A percentile compares a stretch with the other conserved stretches of the same genome.
phyloP scores from a whole-genome alignment of 2,113 vertebrate species.

The Dolichallabes microphthalmus region DNA sequence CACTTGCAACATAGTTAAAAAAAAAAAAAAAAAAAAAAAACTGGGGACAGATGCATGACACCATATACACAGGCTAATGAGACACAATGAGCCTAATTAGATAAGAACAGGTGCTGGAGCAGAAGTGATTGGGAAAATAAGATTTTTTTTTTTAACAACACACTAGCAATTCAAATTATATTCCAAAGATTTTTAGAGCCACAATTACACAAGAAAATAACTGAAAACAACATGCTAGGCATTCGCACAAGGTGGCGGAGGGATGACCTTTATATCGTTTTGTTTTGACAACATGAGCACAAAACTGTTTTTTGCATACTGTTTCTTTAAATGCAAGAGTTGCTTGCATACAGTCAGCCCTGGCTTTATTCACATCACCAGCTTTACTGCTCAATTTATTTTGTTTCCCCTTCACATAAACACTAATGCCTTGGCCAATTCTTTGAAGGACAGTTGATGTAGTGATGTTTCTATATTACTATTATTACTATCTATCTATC shows the following conservation, averaged over 20 bases:
- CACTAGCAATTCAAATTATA: background rate
- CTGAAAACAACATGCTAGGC: background rate
- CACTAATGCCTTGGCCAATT: too few species aligned
- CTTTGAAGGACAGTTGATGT: too few species aligned
- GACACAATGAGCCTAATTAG: conserved; percentile 29
- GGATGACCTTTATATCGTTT: background rate
- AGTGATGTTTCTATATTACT: too few species aligned
- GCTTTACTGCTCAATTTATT: background rate
- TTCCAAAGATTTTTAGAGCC: background rate
- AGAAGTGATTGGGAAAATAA: background rate
- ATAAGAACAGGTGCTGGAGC: conserved; percentile 11
- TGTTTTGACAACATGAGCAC: background rate
- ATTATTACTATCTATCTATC: too few species aligned
- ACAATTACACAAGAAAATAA: background rate
- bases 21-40: background rate
- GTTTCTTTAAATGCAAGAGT: background rate
- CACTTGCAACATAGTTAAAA: background rate
- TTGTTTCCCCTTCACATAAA: too few species aligned
- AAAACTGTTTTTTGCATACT: background rate
- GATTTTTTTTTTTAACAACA: background rate
- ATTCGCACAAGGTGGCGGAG: background rate
- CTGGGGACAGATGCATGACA: background rate
- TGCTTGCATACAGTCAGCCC: background rate
- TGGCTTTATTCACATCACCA: background rate
- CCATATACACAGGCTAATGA: conserved; percentile 7